These are phyloP conservation scores for Oreocharis arfaki DNA, from an alignment of 2,113 vertebrate genomes.

Conservation along the genomic window DNA sequence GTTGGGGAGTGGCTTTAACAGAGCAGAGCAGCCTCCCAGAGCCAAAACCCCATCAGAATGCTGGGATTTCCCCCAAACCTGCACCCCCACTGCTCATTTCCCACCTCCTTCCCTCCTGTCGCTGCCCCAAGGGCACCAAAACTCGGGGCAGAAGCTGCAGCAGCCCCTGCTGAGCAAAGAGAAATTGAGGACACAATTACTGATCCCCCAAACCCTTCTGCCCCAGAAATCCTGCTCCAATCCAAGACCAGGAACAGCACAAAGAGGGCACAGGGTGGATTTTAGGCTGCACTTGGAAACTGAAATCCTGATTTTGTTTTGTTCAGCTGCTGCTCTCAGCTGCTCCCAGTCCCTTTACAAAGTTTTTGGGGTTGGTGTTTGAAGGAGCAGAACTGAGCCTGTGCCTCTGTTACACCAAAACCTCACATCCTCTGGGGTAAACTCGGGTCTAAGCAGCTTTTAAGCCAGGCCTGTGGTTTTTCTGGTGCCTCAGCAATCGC, in stretches of 20 bases:
- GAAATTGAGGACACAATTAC: rapidly evolving
- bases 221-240: not conserved
- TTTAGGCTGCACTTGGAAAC: not conserved
- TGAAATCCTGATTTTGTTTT: no score
- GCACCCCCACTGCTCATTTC: rapidly evolving
- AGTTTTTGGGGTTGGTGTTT: not conserved
- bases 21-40: not conserved
- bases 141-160: not conserved
- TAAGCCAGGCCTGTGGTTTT: not conserved
- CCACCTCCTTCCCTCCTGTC: not conserved
- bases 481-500: not conserved
- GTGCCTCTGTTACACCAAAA: not conserved
- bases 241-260: rapidly evolving
- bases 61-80: not conserved
- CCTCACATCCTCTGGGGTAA: not conserved
- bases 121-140: not conserved
- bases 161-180: rapidly evolving
- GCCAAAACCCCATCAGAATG: rapidly evolving
- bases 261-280: rapidly evolving
- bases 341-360: not conserved
- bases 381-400: not conserved
- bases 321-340: not conserved
- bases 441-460: not conserved
- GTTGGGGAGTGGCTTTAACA: not conserved
- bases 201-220: rapidly evolving